Percentiles rank a stretch among this genome's conserved stretches.
Conservation (phyloP, 2,888 invertebrate genomes). For the Tetragonisca angustula region DNA sequence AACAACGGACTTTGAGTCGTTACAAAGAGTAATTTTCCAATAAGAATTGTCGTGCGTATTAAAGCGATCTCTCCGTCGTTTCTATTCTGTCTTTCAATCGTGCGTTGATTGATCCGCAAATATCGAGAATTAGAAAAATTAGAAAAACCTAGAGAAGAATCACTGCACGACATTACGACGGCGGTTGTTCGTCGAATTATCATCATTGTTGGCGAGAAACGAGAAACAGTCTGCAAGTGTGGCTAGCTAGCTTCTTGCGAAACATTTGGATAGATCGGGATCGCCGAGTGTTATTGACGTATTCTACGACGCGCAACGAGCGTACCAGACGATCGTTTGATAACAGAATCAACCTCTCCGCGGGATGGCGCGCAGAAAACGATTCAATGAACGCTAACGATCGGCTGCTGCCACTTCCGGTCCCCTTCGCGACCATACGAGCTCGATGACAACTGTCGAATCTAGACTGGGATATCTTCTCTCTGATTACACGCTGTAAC, state of each 20-base stretch:
- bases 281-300: slow-evolving; percentile 47
- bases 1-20: neutral
- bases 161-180: neutral
- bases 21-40: neutral
- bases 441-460: neutral
- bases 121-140: neutral
- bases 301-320: slow-evolving; percentile 29
- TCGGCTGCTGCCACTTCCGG: slow-evolving; percentile 23
- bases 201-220: neutral
- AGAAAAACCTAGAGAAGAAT: neutral
- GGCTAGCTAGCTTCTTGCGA: neutral
- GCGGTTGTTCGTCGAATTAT: neutral
- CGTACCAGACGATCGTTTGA: slow-evolving; percentile 41
- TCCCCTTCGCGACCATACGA: neutral
- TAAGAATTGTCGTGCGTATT: neutral
- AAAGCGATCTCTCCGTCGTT: neutral
- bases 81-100: neutral
- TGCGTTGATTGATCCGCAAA: neutral
- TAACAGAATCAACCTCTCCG: slow-evolving; percentile 55
- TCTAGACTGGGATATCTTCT: neutral
- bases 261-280: slow-evolving; percentile 65
- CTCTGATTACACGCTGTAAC: neutral
- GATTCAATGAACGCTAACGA: slow-evolving; percentile 47
- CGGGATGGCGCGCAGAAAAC: slow-evolving; percentile 30
- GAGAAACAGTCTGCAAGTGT: slow-evolving; percentile 6